These are phyloP conservation scores for Aeoliscus strigatus DNA, from an alignment of 2,797 vertebrate genomes.

Conservation along the genomic window DNA sequence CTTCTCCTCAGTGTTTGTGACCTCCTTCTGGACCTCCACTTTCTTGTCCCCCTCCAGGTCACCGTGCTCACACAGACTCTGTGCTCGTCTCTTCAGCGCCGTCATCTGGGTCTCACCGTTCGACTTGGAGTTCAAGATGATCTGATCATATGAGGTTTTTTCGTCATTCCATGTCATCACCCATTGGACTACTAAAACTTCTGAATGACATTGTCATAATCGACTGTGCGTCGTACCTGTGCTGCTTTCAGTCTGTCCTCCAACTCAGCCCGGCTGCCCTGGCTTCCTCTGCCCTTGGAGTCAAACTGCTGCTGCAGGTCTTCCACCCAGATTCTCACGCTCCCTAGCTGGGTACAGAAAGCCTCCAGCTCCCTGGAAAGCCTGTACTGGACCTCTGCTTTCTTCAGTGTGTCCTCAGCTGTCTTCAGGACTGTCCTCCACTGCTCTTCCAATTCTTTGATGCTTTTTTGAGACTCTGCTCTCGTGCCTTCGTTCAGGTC, in stretches of 20 bases:
- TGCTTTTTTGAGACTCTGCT: conserved; percentile 22
- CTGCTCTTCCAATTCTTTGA: conserved; percentile 46
- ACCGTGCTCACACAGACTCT: conserved; percentile 50
- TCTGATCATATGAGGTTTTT: too few species aligned
- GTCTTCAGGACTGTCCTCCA: conserved; percentile 58
- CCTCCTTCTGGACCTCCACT: conserved; percentile 38
- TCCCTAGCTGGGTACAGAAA: conserved; percentile 67
- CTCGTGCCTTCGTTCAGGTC: conserved; percentile 41
- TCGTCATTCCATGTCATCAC: too few species aligned
- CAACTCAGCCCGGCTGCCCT: conserved; percentile 61
- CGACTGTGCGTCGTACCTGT: conserved; percentile 64
- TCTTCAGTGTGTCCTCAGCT: conserved; percentile 40
- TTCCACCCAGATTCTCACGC: conserved; percentile 68
- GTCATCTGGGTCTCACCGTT: conserved; percentile 74
- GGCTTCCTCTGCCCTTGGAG: conserved; percentile 35
- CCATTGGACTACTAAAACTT: too few species aligned
- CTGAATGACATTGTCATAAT: too few species aligned
- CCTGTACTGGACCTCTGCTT: conserved; percentile 54
- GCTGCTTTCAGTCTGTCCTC: conserved; percentile 66
- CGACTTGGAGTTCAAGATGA: conserved; percentile 69
- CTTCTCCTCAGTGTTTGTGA: conserved; percentile 46
- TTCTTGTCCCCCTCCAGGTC: conserved; percentile 52
- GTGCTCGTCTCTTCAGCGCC: conserved; percentile 50
- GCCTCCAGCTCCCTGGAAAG: conserved; percentile 61
- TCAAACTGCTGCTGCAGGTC: conserved; percentile 68